Evolutionary conservation across 1,140 invertebrate genomes (phyloP).

Genomic region (Procambarus virginalis): DNA sequence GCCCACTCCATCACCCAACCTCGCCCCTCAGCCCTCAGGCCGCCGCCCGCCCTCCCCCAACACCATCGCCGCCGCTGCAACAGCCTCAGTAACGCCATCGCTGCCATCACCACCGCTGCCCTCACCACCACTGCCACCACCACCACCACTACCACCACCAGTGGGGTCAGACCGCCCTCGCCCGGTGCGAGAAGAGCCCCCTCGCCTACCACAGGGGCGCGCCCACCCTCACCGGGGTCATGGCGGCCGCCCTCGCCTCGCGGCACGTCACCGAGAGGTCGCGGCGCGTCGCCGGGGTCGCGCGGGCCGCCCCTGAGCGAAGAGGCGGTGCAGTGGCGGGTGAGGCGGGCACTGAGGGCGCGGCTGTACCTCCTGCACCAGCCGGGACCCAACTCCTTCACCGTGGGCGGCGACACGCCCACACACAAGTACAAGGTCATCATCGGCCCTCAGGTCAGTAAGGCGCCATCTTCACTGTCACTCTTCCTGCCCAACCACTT

Average conservation of each 20-base stretch:
- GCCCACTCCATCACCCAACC: neutral
- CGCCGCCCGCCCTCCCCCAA: neutral
- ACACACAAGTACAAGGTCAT: slow-evolving; percentile 76
- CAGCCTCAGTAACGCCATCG: neutral
- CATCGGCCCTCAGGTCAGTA: slow-evolving; percentile 75
- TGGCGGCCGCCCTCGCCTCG: slow-evolving; percentile 49
- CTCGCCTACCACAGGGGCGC: slow-evolving; percentile 23
- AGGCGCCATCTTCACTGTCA: too few relatives aligned
- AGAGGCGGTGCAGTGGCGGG: slow-evolving; percentile 73
- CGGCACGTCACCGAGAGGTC: slow-evolving; percentile 64
- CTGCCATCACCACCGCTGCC: neutral
- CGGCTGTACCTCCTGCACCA: slow-evolving; percentile 76
- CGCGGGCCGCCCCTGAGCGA: slow-evolving; percentile 60
- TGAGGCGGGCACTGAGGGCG: slow-evolving; percentile 74
- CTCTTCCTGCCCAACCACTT: too few relatives aligned
- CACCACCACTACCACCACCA: neutral
- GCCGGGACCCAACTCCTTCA: slow-evolving; percentile 76
- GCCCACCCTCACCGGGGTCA: slow-evolving; percentile 46
- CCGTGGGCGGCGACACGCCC: slow-evolving; percentile 76
- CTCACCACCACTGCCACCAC: neutral
- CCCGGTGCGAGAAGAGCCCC: neutral
- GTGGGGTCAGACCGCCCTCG: neutral
- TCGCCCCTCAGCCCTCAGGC: neutral
- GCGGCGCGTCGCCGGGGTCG: slow-evolving; percentile 66
- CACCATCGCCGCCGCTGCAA: neutral